Evolutionary conservation across 2,797 vertebrate genomes (phyloP).

Genomic region (Artibeus lituratus): DNA sequence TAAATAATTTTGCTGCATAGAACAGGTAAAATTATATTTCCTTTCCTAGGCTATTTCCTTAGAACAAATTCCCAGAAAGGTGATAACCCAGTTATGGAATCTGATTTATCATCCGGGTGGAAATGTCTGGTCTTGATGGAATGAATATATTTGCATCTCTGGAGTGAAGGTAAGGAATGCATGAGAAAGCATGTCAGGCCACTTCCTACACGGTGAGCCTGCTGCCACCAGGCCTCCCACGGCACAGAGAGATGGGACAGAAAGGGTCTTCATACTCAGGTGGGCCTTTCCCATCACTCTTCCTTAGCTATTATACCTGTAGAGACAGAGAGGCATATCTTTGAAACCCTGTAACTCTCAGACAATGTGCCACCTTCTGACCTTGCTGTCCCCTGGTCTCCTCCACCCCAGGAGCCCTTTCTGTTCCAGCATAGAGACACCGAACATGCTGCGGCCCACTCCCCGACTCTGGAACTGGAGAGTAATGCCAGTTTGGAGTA

Average conservation of each 20-base stretch:
- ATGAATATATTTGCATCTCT: constrained; percentile 31
- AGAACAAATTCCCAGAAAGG: constrained; percentile 27
- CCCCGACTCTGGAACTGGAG: not conserved
- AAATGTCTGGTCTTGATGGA: constrained; percentile 51
- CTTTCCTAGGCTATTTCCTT: constrained; percentile 43
- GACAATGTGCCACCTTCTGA: not conserved
- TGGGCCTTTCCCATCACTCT: not conserved
- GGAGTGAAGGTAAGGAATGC: constrained; percentile 14
- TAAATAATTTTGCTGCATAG: constrained; percentile 21
- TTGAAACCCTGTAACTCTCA: not conserved
- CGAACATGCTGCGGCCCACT: not conserved
- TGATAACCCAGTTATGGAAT: constrained; percentile 21
- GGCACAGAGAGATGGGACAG: not conserved
- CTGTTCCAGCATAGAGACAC: not conserved
- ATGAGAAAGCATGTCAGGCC: not conserved
- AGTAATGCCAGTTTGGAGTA: not conserved
- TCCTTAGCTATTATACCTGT: not conserved
- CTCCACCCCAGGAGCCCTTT: not conserved
- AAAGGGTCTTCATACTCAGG: not conserved
- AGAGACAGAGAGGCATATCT: not conserved
- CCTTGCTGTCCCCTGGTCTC: not conserved
- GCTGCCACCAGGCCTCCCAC: constrained; percentile 25
- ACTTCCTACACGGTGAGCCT: not conserved
- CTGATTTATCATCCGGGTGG: not conserved
- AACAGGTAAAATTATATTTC: constrained; percentile 19